Evolutionary conservation across 2,888 invertebrate species (phyloP).

Genomic region (Ferrisia virgata): DNA sequence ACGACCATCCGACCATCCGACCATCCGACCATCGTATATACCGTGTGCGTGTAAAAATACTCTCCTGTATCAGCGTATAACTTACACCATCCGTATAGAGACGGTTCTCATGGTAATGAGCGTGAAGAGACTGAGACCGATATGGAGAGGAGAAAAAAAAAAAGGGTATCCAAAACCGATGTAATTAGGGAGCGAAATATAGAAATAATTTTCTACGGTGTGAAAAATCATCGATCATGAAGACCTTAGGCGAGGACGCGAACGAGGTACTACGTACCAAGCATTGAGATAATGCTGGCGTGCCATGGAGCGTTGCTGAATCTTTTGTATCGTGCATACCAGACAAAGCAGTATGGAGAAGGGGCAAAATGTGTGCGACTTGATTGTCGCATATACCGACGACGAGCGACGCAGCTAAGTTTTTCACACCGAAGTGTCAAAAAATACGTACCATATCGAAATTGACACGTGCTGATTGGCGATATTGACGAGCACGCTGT

Average conservation of each 20-base stretch:
- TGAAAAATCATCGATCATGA: constrained; percentile 30
- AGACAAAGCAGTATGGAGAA: too few species aligned
- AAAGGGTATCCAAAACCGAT: neutral
- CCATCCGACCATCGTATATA: too few species aligned
- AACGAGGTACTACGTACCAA: neutral
- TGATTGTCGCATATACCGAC: too few species aligned
- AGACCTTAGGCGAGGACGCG: neutral
- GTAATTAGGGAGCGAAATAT: constrained; percentile 4
- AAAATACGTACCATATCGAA: neutral
- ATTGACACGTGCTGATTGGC: constrained; percentile 17
- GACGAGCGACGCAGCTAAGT: neutral
- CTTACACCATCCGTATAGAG: too few species aligned
- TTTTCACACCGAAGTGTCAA: neutral
- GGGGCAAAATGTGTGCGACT: too few species aligned
- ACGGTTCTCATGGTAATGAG: neutral
- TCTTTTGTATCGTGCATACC: neutral
- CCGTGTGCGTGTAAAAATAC: neutral
- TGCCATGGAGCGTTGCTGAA: neutral
- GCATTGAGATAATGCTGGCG: neutral
- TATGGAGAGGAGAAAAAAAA: too few species aligned
- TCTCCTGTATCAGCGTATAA: too few species aligned
- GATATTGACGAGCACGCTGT: neutral
- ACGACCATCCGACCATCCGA: too few species aligned
- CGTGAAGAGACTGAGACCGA: too few species aligned
- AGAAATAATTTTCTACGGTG: constrained; percentile 27